These are phyloP conservation scores for Phacellophora camtschatica DNA, from an alignment of 30 jellyfish, hydroid and myxozoan genomes.

Conservation along the genomic window DNA sequence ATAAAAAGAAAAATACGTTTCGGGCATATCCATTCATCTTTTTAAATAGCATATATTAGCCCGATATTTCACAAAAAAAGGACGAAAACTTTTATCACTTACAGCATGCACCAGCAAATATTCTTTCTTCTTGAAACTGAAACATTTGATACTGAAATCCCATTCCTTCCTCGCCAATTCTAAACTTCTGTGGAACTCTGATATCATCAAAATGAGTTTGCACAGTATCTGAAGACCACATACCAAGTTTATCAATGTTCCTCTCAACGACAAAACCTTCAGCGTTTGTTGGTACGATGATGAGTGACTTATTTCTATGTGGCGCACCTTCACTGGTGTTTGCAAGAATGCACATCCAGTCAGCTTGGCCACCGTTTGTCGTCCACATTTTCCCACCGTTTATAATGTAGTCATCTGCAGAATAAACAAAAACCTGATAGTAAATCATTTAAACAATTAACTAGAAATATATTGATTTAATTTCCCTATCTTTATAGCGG, in stretches of 20 bases:
- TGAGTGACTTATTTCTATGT: slow-evolving; percentile 85
- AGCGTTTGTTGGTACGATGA: slow-evolving; percentile 85
- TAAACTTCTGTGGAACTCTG: slow-evolving; percentile 92
- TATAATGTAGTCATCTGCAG: slow-evolving; percentile 87
- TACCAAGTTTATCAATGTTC: slow-evolving; percentile 81
- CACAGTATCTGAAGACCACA: slow-evolving; percentile 97
- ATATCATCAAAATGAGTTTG: slow-evolving; percentile 94
- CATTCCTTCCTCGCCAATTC: slow-evolving; percentile 98
- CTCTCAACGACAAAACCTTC: slow-evolving; percentile 80
- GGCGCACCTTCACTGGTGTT: slow-evolving; percentile 94
- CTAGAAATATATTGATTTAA: too few species aligned
- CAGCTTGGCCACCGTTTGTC: slow-evolving; percentile 99
- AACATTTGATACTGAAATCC: slow-evolving; percentile 95
- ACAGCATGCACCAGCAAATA: slow-evolving; percentile 84
- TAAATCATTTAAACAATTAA: too few species aligned
- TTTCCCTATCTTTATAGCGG: too few species aligned
- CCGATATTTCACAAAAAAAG: too few species aligned
- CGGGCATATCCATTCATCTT: too few species aligned
- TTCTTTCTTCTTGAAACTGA: slow-evolving; percentile 96
- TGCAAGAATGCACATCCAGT: slow-evolving; percentile 99
- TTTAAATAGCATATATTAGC: too few species aligned
- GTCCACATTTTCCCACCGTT: slow-evolving; percentile 99
- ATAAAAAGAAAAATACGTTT: too few species aligned
- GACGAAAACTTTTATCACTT: too few species aligned
- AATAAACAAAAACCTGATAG: neutral